Evolutionary conservation across 2,888 invertebrate genomes (phyloP), one percentile per base, ranked within the genome.

Genomic region (Megaustenia siamemsis): DNA sequence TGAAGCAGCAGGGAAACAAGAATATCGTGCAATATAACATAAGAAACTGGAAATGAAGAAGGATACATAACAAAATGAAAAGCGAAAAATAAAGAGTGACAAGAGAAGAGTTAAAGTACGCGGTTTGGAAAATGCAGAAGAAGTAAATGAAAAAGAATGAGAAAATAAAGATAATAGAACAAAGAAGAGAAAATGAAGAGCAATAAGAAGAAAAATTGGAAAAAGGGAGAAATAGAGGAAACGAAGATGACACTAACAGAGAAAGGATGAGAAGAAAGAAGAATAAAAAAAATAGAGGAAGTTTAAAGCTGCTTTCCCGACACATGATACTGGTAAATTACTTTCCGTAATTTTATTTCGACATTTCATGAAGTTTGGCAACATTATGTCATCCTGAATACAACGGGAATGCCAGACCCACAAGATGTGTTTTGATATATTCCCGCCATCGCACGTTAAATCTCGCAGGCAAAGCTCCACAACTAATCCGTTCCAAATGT

Each of bases 251-350:
- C 21, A 75, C 40, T 10, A 43, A 24, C 21, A 75, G 75, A 75
- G 28, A 43, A 43, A 75, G 75, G 40, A 43, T n/a, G 28, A 75
- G 45, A 43, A 75, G 40, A 75, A 75, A 38, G 18, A n/a, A 28
- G 32, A 68, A 32, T 28, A 68, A n/a, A 68, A 18, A 68, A n/a
- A 28, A 68, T 28, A 21, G 32, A 38, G 18, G 28, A 68, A 18
- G 21, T 53, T 53, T 18, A 53, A 21, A 53, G 15, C 21, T 53
- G 53, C 53, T 18, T 53, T 53, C 10, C 53, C 21, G 53, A 53
- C 53, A 53, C 53, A 21, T 53, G 53, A 53, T 53, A 53, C 53
- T 18, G 21, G 1, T 21, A 21, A 0, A 0, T 1, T 21, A 18
- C 53, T 53, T 21, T 53, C 53, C 21, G 15, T 53, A 0, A 18